Conservation (phyloP, 2,113 vertebrate species). For the Laticauda laticaudata region DNA sequence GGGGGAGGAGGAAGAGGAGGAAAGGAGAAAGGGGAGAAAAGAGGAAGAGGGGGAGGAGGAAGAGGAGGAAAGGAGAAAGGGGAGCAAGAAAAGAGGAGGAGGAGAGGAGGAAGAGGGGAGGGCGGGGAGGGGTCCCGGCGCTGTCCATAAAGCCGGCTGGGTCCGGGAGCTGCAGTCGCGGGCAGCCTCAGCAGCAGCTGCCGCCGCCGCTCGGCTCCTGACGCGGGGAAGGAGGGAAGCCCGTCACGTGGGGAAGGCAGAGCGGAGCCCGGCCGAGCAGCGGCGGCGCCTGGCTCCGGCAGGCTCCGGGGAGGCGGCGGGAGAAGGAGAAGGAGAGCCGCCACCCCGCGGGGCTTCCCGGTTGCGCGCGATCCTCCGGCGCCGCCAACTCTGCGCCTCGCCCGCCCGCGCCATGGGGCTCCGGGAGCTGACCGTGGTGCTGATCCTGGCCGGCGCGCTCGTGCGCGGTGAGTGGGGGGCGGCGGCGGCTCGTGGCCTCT, state of each 20-base stretch:
- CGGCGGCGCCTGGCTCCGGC: background rate
- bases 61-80: too few species aligned
- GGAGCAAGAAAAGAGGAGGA: too few species aligned
- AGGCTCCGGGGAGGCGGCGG: background rate
- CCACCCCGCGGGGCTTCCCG: background rate
- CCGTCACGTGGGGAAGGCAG: background rate
- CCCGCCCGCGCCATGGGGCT: slow-evolving; percentile 59
- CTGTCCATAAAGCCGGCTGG: background rate
- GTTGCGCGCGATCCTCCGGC: background rate
- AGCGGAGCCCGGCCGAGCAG: background rate
- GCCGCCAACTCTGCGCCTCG: background rate
- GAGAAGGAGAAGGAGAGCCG: background rate
- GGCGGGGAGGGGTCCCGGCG: background rate
- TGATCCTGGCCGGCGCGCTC: slow-evolving; percentile 63
- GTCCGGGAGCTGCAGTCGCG: background rate
- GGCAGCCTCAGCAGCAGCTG: background rate
- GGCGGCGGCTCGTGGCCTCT: too few species aligned
- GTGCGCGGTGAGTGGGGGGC: slow-evolving; percentile 64
- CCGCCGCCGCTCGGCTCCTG: background rate
- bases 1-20: too few species aligned
- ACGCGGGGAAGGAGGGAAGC: slow-evolving; percentile 5
- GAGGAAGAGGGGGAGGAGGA: too few species aligned
- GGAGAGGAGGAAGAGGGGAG: too few species aligned
- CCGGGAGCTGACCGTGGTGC: slow-evolving; percentile 57
- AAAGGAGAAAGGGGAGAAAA: too few species aligned